Percentiles rank a stretch among this genome's conserved stretches.
Conservation (phyloP, 2,797 vertebrate species). For the Kryptolebias ocellatus region DNA sequence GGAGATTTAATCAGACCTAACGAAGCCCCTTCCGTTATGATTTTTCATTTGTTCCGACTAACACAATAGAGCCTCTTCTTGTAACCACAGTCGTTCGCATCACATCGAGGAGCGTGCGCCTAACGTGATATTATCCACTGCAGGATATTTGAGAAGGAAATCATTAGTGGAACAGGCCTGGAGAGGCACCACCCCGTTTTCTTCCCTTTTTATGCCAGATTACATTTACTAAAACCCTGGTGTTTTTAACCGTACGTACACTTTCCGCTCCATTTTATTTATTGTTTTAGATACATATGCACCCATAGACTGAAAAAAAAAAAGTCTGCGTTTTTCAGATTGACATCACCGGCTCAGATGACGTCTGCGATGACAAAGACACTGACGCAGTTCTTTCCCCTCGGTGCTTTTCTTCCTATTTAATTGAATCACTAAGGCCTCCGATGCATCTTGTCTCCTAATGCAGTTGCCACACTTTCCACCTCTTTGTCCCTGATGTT, state of each 20-base stretch:
- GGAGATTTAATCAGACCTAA: constrained; percentile 9
- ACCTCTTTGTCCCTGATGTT: constrained; percentile 4
- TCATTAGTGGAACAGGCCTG: constrained; percentile 40
- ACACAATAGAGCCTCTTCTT: constrained; percentile 40
- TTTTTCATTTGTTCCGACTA: constrained; percentile 30
- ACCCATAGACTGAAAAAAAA: constrained; percentile 10
- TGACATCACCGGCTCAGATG: constrained; percentile 37
- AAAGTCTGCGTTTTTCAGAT: constrained; percentile 14
- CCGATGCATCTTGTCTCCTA: not conserved
- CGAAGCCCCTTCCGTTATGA: constrained; percentile 11
- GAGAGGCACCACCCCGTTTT: constrained; percentile 30
- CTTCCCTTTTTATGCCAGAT: not conserved
- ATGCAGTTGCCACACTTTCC: constrained; percentile 25
- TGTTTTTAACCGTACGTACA: not conserved
- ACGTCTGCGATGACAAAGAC: constrained; percentile 6
- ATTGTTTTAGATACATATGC: not conserved
- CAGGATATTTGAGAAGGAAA: constrained; percentile 69
- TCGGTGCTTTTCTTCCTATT: constrained; percentile 30
- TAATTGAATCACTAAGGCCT: constrained; percentile 35
- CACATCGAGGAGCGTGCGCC: constrained; percentile 13
- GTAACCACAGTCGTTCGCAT: constrained; percentile 36
- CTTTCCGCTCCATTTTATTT: not conserved
- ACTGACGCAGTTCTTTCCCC: constrained; percentile 23
- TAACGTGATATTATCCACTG: constrained; percentile 59
- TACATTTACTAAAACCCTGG: not conserved